phyloP scores from a whole-genome alignment of 2,888 invertebrate species.

The Macaria notata region DNA sequence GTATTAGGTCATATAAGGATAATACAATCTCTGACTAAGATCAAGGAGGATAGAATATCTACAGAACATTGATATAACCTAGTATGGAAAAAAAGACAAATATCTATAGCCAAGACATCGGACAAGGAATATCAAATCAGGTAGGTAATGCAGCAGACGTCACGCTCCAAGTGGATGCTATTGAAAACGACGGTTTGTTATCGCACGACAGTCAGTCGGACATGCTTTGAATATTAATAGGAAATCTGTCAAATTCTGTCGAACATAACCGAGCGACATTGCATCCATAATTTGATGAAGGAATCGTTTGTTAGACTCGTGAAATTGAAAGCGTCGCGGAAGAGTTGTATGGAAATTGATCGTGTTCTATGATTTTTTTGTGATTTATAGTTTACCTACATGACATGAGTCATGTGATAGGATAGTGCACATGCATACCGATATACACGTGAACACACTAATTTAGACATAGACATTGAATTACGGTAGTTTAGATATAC shows the following conservation, averaged over 20 bases:
- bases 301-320: neutral
- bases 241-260: slow-evolving; percentile 12
- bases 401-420: too few species aligned
- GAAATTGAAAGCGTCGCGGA: neutral
- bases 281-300: neutral
- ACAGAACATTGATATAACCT: too few species aligned
- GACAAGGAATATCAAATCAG: slow-evolving; percentile 2
- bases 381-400: too few species aligned
- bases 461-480: too few species aligned
- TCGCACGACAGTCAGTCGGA: slow-evolving; percentile 18
- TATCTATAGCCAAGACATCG: slow-evolving; percentile 4
- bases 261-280: slow-evolving; percentile 2
- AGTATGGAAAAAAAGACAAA: too few species aligned
- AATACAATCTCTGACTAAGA: slow-evolving; percentile 1
- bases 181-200: slow-evolving; percentile 41
- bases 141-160: slow-evolving; percentile 24
- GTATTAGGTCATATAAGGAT: slow-evolving; percentile 13
- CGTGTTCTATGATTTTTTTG: too few species aligned
- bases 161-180: slow-evolving; percentile 41
- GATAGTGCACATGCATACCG: too few species aligned
- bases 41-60: neutral
- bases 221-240: slow-evolving; percentile 29
- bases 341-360: neutral
- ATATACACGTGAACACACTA: too few species aligned
- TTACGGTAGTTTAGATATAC: too few species aligned